Evolutionary conservation across 2,888 invertebrate genomes (phyloP), one percentile per base, ranked within the genome.

Genomic region (Pseudanteris insignis): DNA sequence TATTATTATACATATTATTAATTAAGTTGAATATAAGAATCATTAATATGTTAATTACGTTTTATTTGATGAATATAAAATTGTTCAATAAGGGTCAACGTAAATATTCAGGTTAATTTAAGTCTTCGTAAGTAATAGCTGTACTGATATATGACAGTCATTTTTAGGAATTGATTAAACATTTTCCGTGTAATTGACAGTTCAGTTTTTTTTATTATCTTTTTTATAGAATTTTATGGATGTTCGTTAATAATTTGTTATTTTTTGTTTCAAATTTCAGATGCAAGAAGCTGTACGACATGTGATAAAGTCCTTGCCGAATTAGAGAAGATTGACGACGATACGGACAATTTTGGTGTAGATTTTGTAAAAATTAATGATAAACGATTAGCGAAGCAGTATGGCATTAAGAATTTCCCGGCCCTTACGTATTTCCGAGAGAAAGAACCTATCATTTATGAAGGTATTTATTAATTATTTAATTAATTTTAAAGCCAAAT

Each of bases 281-380:
- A 93, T 86, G 91, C 92, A 74, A 88, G 92, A 82, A 93, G 92
- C 83, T 93, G 93, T 83, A 89, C 90, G 77, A 93, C 93, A 75
- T 93, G 92, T 84, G 93, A 93, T 84, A 91, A 90, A 82, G 93
- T 93, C 77, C 84, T 93, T 82, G 91, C 89, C 74, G 93, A 94
- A 83, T 84, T 94, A 80, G 94, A 94, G 84, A 93, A 93, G 83
- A 94, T 95, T 80, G 94, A 94, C 85, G 94, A 94, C 83, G 94
- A 95, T 83, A 94, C 94, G 70, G 94, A 94, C 83, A 89, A 90
- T 47, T 94, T 94, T 81, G 94, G 94, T 75, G 93, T 95, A 74
- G 93, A 94, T 84, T 93, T 95, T 83, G 94, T 95, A 73, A 95
- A 94, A 84, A 93, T 94, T 82, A 94, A 94, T 86, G 94, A 95